Evolutionary conservation across 2,113 vertebrate genomes (phyloP), one percentile per base, ranked within the genome.

Genomic region (Erinaceus europaeus): DNA sequence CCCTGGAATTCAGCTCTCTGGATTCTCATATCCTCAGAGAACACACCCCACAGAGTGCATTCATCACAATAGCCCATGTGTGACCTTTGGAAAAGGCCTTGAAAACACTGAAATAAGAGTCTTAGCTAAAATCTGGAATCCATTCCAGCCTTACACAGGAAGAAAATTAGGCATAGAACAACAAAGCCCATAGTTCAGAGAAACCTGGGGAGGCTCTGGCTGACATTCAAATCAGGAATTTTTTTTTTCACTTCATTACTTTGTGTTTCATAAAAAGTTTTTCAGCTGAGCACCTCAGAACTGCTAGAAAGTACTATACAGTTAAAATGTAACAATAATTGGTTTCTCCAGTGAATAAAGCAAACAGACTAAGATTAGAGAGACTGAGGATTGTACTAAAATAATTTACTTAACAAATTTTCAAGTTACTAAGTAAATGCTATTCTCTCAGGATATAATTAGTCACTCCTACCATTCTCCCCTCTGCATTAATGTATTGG

Each of bases 51-150:
- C 17, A 0, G 36, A 81, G 40, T 52, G 32, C 50, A 83, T 85
- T 90, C 72, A 93, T 93, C 67, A 92, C 91, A 95, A 96, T 27
- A 94, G 92, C 91, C 86, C 78, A 52, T 44, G 86, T 50, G 91
- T 93, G 93, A 73, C 14, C 93, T 77, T 34, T 86, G 88, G 81
- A 95, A 91, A 81, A 87, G 92, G 62, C 94, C 94, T 90, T 95
- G 96, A 90, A 91, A 94, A 95, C 11, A 95, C 76, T 89, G 89
- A 95, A 96, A 93, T 74, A 88, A 92, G 95, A 97, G 82, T 92
- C 93, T 74, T 38, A 2, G 27, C 42, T 48, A 81, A 96, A 96
- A 95, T 95, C 85, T 96, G 93, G 95, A 97, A 95, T 95, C 90
- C 95, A 94, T 96, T 95, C 84, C 82, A 83, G 82, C 76, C 90